A percentile compares a stretch with the other conserved stretches of the same genome.
phyloP scores from a whole-genome alignment of 2,888 invertebrate species.

The Melolontha melolontha region DNA sequence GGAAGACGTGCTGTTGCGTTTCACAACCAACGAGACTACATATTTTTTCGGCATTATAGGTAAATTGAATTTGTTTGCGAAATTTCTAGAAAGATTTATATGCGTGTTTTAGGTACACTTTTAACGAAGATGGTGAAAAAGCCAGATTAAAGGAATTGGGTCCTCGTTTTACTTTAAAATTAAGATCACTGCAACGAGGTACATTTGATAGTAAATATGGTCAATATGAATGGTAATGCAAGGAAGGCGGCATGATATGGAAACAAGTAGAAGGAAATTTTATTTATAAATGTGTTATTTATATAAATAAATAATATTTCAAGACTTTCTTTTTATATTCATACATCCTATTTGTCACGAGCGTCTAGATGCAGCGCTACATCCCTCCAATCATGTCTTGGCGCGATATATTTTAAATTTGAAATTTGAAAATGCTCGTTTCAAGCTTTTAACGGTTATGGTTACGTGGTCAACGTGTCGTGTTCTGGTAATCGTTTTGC shows the following conservation, averaged over 20 bases:
- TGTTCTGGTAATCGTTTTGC: no score
- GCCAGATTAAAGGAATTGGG: conserved; percentile 92
- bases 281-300: conserved; percentile 74
- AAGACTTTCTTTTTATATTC: background rate
- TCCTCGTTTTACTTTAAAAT: conserved; percentile 93
- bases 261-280: conserved; percentile 92
- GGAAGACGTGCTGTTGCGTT: conserved; percentile 96
- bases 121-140: conserved; percentile 81
- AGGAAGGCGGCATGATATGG: conserved; percentile 92
- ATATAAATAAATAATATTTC: conserved; percentile 10
- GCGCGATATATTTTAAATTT: no score
- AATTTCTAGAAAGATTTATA: conserved; percentile 3
- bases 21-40: conserved; percentile 98
- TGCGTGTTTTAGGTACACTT: conserved; percentile 78
- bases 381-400: no score
- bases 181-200: conserved; percentile 94
- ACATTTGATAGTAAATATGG: conserved; percentile 97
- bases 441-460: no score
- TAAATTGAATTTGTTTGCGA: conserved; percentile 42
- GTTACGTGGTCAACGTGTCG: no score
- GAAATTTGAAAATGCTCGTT: no score
- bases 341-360: background rate
- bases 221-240: conserved; percentile 96
- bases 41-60: conserved; percentile 98
- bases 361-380: no score